Conservation (phyloP, 2,113 vertebrate species). For the Peromyscus californicus region DNA sequence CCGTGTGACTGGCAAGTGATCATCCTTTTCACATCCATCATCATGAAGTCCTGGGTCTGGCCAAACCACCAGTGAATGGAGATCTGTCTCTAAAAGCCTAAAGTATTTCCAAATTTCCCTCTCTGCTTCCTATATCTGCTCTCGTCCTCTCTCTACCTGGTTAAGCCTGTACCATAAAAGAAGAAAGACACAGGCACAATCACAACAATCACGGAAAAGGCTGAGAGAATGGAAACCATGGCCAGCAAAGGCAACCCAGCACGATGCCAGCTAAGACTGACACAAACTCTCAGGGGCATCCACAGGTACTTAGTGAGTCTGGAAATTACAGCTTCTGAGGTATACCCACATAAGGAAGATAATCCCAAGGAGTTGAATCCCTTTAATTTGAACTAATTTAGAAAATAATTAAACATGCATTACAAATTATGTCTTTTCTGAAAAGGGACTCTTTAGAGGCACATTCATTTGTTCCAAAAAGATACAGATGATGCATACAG, state of each 20-base stretch:
- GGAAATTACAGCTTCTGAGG: neutral
- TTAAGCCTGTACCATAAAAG: neutral
- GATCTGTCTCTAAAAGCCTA: neutral
- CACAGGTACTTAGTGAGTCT: neutral
- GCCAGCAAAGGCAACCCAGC: neutral
- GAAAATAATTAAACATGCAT: neutral
- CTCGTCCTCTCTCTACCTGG: neutral
- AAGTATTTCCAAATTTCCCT: neutral
- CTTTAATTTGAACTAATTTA: constrained; percentile 32
- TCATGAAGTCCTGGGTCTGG: neutral
- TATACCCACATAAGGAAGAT: neutral
- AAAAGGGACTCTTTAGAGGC: neutral
- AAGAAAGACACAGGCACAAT: neutral
- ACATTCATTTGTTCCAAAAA: neutral
- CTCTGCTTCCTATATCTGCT: neutral
- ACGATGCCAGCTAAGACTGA: neutral
- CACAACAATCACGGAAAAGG: neutral
- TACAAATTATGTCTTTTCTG: neutral
- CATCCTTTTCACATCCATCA: neutral
- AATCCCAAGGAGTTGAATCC: neutral
- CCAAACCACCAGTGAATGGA: neutral
- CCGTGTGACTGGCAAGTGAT: accelerated
- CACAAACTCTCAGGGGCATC: neutral
- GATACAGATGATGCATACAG: neutral
- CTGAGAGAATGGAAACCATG: neutral